phyloP scores from a whole-genome alignment of 2,797 vertebrate genomes.

The Channa striata region DNA sequence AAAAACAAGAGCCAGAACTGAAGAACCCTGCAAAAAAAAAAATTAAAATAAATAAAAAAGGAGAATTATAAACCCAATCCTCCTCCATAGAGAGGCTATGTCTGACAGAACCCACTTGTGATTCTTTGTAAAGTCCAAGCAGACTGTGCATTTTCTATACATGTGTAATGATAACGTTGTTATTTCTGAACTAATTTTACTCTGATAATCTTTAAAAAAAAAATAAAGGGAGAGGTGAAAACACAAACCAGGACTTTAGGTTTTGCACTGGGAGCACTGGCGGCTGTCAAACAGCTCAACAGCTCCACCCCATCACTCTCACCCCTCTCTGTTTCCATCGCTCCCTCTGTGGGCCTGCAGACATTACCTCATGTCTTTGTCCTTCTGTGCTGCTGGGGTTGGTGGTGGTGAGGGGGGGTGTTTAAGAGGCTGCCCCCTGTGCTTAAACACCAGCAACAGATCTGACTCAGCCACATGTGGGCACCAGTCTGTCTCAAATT shows the following conservation, averaged over 20 bases:
- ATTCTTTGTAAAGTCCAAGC: constrained; percentile 82
- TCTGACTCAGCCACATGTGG: constrained; percentile 36
- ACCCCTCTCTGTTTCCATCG: constrained; percentile 45
- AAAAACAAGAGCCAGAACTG: constrained; percentile 89
- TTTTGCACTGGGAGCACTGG: constrained; percentile 57
- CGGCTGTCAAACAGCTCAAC: constrained; percentile 60
- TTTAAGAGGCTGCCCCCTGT: constrained; percentile 28
- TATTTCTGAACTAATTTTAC: constrained; percentile 71
- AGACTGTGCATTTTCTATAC: constrained; percentile 82
- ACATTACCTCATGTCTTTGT: constrained; percentile 83
- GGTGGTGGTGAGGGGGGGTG: constrained; percentile 38
- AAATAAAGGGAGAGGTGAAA: constrained; percentile 61
- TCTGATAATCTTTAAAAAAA: constrained; percentile 73
- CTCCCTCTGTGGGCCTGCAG: constrained; percentile 72
- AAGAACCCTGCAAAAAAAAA: constrained; percentile 86
- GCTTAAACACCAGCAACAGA: constrained; percentile 33
- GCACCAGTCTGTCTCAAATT: constrained; percentile 49
- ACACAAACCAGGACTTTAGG: constrained; percentile 46
- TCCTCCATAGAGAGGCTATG: constrained; percentile 81
- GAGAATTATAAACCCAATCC: constrained; percentile 80
- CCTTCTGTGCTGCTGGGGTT: constrained; percentile 69
- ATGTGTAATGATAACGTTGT: constrained; percentile 72
- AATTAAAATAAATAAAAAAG: constrained; percentile 84
- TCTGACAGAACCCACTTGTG: constrained; percentile 79
- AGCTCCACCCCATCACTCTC: constrained; percentile 42